phyloP scores from a whole-genome alignment of 2,797 vertebrate genomes.

The Pipistrellus nathusii region DNA sequence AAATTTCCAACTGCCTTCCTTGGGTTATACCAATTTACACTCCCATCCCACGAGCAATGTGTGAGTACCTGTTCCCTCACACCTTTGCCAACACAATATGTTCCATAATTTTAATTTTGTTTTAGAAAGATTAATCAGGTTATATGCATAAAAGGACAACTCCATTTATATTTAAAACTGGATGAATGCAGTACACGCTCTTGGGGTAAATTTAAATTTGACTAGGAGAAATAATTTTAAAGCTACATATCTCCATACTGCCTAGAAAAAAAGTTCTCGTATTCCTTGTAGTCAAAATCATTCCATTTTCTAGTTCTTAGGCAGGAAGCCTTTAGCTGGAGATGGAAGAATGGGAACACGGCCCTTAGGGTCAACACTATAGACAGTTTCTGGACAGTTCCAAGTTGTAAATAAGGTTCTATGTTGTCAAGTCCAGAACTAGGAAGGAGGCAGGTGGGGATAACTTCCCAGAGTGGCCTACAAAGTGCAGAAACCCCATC shows the following conservation, averaged over 20 bases:
- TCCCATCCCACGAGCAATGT: slow-evolving; percentile 3
- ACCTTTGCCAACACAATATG: slow-evolving; percentile 70
- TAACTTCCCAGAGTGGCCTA: background rate
- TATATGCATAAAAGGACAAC: slow-evolving; percentile 73
- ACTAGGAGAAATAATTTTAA: slow-evolving; percentile 71
- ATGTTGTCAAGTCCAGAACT: slow-evolving; percentile 2
- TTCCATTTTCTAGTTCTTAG: slow-evolving; percentile 32
- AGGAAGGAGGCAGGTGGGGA: background rate
- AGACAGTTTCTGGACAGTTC: background rate
- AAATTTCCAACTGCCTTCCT: slow-evolving; percentile 52
- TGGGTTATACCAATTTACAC: slow-evolving; percentile 51
- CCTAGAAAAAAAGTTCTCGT: slow-evolving; percentile 58
- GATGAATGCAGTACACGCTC: slow-evolving; percentile 76
- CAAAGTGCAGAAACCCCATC: background rate
- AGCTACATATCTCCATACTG: slow-evolving; percentile 58
- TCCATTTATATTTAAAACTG: slow-evolving; percentile 75
- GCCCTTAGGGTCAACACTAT: background rate
- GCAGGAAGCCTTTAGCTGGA: background rate
- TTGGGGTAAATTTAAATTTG: slow-evolving; percentile 79
- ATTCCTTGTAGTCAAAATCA: slow-evolving; percentile 41
- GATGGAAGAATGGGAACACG: background rate
- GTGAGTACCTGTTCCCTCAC: slow-evolving; percentile 45
- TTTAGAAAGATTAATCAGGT: slow-evolving; percentile 75
- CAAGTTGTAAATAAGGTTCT: slow-evolving; percentile 19
- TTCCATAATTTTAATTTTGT: slow-evolving; percentile 66